A percentile compares a stretch with the other conserved stretches of the same genome.
Evolutionary conservation across 2,797 vertebrate genomes (phyloP).

Genomic region (Phalanger gymnotis): DNA sequence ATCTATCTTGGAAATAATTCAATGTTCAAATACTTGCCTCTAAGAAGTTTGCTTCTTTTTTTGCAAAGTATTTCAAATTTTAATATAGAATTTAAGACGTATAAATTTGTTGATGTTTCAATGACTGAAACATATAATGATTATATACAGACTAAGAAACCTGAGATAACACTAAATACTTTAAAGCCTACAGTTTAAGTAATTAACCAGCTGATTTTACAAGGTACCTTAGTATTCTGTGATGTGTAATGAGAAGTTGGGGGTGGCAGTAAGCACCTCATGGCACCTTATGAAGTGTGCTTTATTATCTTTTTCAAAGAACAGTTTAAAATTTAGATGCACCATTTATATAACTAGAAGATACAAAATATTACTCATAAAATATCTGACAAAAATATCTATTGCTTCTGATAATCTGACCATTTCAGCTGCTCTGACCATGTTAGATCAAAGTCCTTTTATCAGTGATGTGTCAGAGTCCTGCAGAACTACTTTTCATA

Average conservation of each 20-base stretch:
- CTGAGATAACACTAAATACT: background rate
- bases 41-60: background rate
- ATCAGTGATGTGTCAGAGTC: conserved; percentile 56
- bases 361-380: conserved; percentile 54
- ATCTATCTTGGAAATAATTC: background rate
- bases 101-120: background rate
- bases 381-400: conserved; percentile 17
- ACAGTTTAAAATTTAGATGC: conserved; percentile 14
- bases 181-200: background rate
- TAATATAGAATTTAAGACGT: background rate
- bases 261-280: background rate
- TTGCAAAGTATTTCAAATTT: background rate
- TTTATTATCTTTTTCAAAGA: conserved; percentile 10
- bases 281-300: background rate
- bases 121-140: background rate
- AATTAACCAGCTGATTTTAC: background rate
- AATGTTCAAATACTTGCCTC: background rate
- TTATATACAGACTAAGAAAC: background rate
- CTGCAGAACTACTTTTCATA: conserved; percentile 68
- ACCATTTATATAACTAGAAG: conserved; percentile 49
- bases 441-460: conserved; percentile 63
- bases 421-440: conserved; percentile 58
- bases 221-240: background rate
- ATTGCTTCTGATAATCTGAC: conserved; percentile 63
- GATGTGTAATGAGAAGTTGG: background rate